Base-by-base conservation (phyloP, 2,797 vertebrate species). In the Microcaecilia unicolor region DNA sequence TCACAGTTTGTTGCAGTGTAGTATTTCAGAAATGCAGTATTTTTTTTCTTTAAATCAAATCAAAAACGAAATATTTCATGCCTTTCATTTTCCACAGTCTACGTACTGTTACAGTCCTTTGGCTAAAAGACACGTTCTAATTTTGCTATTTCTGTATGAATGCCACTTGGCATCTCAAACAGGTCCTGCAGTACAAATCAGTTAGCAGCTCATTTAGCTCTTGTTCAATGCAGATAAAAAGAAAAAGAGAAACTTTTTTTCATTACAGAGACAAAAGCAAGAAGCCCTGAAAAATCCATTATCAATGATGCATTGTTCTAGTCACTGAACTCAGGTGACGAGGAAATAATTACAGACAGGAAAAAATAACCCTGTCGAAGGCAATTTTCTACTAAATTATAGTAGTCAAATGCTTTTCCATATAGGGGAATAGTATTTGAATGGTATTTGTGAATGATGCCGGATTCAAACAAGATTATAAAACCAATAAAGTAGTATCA, bases 261-360 rank as follows among this genome's bases (percentile, higher is more conserved):
- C 52, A n/a, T 33, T 20, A 14, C 15, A 41, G 14, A n/a, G 8
- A 53, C 48, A 42, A 29, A 20, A 23, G n/a, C 18, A 35, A 10
- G 37, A 48, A 57, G 38, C 39, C 32, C 45, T 31, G 41, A 58
- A 60, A 30, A 23, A 28, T 13, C n/a, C n/a, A n/a, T n/a, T n/a
- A 23, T 3, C 30, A 33, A 21, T 34, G 35, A 41, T 44, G 14
- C 28, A 28, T 3, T 33, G 51, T 26, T 43, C 27, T 32, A 58
- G 18, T 22, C 35, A 46, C 15, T 35, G 37, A 67, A 54, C 22
- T 5, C 10, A 50, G 22, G 13, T 61, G 58, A 62, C 38, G 44
- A 51, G 43, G 55, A 64, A 66, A 56, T 48, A 55, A 72, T 72
- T 61, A 69, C 54, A 52, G 25, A 41, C 17, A 56, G 44, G 54